Conservation (phyloP, 30 jellyfish, hydroid and myxozoan genomes). For the Sanderia malayensis region DNA sequence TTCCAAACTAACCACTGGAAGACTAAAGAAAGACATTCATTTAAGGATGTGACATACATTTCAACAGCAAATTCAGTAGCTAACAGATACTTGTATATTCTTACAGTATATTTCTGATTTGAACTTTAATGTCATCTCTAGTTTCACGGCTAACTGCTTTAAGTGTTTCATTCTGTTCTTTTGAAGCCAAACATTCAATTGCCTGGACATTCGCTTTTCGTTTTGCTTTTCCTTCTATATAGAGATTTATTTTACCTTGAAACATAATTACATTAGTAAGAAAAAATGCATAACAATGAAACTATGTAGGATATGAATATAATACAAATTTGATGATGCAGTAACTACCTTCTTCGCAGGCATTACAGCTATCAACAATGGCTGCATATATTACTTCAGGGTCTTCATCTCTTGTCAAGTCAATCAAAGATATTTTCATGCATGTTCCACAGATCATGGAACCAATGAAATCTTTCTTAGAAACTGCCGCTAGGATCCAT, state of each 20-base stretch:
- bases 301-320: no score
- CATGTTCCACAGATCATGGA: constrained; percentile 86
- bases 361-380: neutral
- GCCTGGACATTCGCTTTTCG: neutral
- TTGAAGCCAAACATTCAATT: neutral
- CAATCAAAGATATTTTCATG: constrained; percentile 41
- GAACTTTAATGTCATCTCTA: neutral
- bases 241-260: neutral
- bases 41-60: no score
- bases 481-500: constrained; percentile 72
- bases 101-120: neutral
- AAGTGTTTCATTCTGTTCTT: neutral
- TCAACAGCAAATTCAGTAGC: no score
- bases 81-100: no score
- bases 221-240: neutral
- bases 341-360: neutral
- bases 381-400: constrained; percentile 59
- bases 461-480: constrained; percentile 51
- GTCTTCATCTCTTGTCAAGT: constrained; percentile 22
- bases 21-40: constrained; percentile 56
- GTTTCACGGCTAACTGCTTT: neutral
- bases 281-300: no score
- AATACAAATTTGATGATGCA: neutral
- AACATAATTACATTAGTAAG: no score
- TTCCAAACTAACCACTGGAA: constrained; percentile 75